Conservation (phyloP, 2,797 vertebrate species). For the Sorex maritimensis region DNA sequence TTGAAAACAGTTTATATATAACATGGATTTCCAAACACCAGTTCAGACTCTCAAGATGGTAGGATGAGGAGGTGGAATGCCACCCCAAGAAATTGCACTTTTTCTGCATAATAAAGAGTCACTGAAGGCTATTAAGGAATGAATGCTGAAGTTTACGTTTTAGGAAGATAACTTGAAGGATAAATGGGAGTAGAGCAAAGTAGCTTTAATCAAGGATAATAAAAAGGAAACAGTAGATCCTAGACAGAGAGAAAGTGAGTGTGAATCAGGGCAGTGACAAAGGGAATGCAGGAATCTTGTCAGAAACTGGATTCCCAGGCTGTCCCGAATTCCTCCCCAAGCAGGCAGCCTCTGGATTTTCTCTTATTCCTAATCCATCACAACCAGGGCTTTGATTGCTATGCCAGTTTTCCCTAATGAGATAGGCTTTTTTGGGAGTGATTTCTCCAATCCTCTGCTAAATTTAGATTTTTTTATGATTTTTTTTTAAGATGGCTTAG, state of each 20-base stretch:
- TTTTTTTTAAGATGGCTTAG: background rate
- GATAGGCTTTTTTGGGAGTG: background rate
- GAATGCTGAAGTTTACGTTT: background rate
- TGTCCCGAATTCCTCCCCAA: background rate
- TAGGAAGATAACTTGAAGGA: background rate
- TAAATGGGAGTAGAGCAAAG: background rate
- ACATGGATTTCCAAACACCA: background rate
- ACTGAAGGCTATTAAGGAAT: conserved; percentile 2
- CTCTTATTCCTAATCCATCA: background rate
- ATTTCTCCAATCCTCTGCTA: background rate
- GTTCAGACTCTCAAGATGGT: background rate
- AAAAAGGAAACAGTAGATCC: background rate
- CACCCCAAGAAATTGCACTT: background rate
- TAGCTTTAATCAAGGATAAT: background rate
- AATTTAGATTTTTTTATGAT: background rate
- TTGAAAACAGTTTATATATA: background rate
- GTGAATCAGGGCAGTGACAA: background rate
- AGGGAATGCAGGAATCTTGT: background rate
- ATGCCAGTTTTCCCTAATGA: background rate
- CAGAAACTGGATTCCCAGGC: background rate
- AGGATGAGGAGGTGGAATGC: background rate
- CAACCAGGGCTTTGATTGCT: background rate
- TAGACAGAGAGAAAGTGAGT: background rate
- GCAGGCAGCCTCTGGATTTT: background rate
- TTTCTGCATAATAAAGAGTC: background rate